Conservation (phyloP, 2,888 invertebrate species). For the Thysanoteuthis rhombus region DNA sequence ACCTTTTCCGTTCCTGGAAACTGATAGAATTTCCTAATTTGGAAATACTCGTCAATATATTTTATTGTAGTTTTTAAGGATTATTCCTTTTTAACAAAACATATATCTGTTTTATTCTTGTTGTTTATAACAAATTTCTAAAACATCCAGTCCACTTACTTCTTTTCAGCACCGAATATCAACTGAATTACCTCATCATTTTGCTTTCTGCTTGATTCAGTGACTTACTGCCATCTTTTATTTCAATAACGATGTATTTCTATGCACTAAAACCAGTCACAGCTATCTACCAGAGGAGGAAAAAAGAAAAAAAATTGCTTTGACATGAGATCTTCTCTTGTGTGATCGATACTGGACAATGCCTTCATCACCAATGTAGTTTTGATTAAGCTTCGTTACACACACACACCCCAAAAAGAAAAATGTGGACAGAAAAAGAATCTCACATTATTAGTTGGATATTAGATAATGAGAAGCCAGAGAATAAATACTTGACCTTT, state of each 20-base stretch:
- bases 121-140: not conserved
- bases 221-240: conserved; percentile 1
- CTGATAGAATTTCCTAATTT: not conserved
- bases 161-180: not conserved
- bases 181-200: not conserved
- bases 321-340: not conserved
- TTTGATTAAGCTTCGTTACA: not conserved
- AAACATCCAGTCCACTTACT: not conserved
- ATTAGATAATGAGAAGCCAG: not conserved
- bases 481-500: not conserved
- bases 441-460: not conserved
- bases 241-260: not conserved
- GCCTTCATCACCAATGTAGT: conserved; percentile 12
- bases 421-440: not conserved
- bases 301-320: not conserved
- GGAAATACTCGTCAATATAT: not conserved
- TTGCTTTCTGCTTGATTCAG: not conserved
- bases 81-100: not conserved
- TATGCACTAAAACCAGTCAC: not conserved
- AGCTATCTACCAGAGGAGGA: not conserved
- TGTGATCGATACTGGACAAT: not conserved
- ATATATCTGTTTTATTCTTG: not conserved
- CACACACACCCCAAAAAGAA: not conserved
- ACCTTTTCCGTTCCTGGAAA: not conserved
- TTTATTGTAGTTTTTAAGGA: not conserved